These are phyloP conservation scores for Ashinkailepas kermadecensis DNA, from an alignment of 2,888 invertebrate genomes.

Conservation along the genomic window DNA sequence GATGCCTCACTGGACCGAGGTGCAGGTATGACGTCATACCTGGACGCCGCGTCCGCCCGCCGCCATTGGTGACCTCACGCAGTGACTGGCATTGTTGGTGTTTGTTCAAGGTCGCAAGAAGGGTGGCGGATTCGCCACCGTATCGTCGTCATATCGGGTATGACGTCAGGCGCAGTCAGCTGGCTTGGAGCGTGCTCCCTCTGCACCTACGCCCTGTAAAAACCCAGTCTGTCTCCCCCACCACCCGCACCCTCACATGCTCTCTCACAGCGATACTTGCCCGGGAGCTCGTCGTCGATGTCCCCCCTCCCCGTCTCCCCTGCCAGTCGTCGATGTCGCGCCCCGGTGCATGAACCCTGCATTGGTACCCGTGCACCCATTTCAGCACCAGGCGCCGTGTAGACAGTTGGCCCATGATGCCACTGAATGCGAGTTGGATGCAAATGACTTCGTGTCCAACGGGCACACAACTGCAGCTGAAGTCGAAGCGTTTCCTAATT, in stretches of 20 bases:
- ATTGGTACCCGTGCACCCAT: no score
- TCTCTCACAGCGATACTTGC: neutral
- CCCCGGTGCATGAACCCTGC: no score
- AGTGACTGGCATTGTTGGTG: neutral
- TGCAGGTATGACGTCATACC: neutral
- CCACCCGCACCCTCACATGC: neutral
- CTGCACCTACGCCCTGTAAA: neutral
- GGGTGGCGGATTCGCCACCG: constrained; percentile 98
- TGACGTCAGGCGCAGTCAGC: neutral
- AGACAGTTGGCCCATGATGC: no score
- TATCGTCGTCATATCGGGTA: constrained; percentile 95
- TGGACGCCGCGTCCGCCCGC: neutral
- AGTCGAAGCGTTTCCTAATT: no score
- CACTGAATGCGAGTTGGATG: no score
- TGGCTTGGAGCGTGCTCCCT: no score
- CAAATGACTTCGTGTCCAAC: no score
- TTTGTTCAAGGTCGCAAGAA: constrained; percentile 56
- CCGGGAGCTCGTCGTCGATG: no score
- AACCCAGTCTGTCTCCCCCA: neutral
- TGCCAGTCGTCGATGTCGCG: neutral
- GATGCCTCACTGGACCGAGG: neutral
- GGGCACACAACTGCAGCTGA: no score
- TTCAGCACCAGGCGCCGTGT: no score
- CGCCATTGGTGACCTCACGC: neutral
- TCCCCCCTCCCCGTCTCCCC: neutral